Conservation (phyloP, 2,797 vertebrate genomes). For the Pangasius macronema region DNA sequence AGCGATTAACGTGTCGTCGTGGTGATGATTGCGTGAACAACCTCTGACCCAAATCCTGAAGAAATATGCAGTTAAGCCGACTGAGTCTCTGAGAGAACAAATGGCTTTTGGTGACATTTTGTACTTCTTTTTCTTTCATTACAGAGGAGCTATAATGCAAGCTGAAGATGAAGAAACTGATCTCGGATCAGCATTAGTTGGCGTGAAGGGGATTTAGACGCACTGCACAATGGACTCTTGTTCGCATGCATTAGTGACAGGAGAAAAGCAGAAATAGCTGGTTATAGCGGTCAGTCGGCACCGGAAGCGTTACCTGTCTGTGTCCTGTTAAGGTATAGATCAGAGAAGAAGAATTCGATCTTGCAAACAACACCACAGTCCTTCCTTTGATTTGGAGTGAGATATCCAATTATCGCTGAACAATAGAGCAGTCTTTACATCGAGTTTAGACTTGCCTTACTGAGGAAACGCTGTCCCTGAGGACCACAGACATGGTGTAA, state of each 20-base stretch:
- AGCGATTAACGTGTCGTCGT: too few species aligned
- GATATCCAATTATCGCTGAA: constrained; percentile 32
- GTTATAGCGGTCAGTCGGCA: background rate
- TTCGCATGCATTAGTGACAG: constrained; percentile 3
- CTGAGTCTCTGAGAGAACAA: background rate
- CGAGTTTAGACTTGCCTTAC: constrained; percentile 13
- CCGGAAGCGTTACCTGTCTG: background rate
- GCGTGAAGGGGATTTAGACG: constrained; percentile 29
- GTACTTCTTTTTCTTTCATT: background rate
- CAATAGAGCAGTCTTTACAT: background rate
- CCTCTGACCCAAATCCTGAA: constrained; percentile 32
- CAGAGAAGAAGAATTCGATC: background rate
- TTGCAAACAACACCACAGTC: background rate
- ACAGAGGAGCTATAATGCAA: background rate
- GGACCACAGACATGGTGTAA: background rate
- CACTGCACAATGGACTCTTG: constrained; percentile 16
- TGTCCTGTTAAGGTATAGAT: background rate
- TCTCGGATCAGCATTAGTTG: background rate
- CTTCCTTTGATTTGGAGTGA: background rate
- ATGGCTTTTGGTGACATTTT: constrained; percentile 9
- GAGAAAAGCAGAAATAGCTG: background rate
- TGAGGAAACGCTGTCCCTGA: constrained; percentile 9
- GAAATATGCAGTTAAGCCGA: constrained; percentile 10
- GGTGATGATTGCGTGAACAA: background rate
- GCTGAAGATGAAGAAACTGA: background rate